phyloP scores from a whole-genome alignment of 2,113 vertebrate genomes.

The Microtus pennsylvanicus region DNA sequence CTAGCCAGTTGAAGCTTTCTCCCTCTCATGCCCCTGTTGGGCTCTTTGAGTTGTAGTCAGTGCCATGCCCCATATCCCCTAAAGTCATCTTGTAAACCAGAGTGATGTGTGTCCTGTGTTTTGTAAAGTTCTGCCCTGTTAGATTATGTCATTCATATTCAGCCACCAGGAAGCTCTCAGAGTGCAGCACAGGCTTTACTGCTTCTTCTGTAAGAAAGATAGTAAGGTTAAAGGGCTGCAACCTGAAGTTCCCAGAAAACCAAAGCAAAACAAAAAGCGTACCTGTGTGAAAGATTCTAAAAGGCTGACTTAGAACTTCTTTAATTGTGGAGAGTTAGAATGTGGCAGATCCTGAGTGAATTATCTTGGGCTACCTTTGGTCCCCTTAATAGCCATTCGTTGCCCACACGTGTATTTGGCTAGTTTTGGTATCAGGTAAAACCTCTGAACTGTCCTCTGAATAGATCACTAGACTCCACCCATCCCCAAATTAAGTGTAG shows the following conservation, averaged over 20 bases:
- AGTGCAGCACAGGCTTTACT: neutral
- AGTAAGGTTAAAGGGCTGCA: neutral
- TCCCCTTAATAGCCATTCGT: neutral
- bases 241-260: neutral
- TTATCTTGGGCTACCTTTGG: neutral
- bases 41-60: neutral
- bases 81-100: neutral
- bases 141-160: neutral
- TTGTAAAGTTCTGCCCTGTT: neutral
- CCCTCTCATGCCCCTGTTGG: neutral
- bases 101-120: neutral
- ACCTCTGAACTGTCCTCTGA: neutral
- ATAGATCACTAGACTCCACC: neutral
- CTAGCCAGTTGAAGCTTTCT: neutral
- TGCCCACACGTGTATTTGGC: neutral
- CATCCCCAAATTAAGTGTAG: neutral
- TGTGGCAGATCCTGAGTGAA: neutral
- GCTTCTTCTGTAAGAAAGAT: neutral
- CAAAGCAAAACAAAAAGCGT: neutral
- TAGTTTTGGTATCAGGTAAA: neutral
- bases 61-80: neutral
- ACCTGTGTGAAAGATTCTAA: neutral
- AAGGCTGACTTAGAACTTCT: neutral
- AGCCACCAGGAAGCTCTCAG: neutral
- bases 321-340: neutral